Evolutionary conservation across 2,113 vertebrate genomes (phyloP), one percentile per base, ranked within the genome.

Genomic region (Atherinomorus stipes): DNA sequence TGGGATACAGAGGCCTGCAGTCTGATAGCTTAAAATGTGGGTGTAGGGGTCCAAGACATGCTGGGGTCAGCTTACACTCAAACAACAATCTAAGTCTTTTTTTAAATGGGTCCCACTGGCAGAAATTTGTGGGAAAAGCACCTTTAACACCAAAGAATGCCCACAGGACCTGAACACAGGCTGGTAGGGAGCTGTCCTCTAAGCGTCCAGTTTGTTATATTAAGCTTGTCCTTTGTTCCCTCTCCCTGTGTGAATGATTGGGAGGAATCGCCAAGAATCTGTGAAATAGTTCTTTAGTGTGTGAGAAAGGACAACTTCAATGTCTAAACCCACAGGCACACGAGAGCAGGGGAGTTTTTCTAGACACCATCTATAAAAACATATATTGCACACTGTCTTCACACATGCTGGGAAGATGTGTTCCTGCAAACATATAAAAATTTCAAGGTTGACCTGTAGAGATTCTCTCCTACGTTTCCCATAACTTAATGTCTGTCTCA

Each of bases 101-200:
- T 73, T 75, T 51, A 63, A 26, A 68, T 66, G 12, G 1, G 9
- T 71, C 76, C 74, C 61, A 59, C 67, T 73, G 63, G 59, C 58
- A 67, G 63, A 85, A 78, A 56, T 54, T 82, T 85, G 77, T 88
- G 87, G 88, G 88, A 86, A 91, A 87, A 56, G 62, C 78, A 85
- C 76, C 74, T 82, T 76, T 62, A 85, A 75, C 75, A 81, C 44
- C 37, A 76, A 76, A 65, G 49, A 83, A 72, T 68, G 50, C 84
- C 73, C 78, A 80, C 59, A 64, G 74, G 74, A 78, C 68, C 64
- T 67, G 68, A 63, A 70, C 68, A 11, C 70, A 47, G 84, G 45
- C 74, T 54, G 68, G 66, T 59, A 60, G 69, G 68, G 79, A 54
- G 66, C 82, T 57, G 50, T 75, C 65, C 83, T 78, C 84, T 62